phyloP scores from a whole-genome alignment of 2,797 vertebrate genomes.

The Myotis myotis region DNA sequence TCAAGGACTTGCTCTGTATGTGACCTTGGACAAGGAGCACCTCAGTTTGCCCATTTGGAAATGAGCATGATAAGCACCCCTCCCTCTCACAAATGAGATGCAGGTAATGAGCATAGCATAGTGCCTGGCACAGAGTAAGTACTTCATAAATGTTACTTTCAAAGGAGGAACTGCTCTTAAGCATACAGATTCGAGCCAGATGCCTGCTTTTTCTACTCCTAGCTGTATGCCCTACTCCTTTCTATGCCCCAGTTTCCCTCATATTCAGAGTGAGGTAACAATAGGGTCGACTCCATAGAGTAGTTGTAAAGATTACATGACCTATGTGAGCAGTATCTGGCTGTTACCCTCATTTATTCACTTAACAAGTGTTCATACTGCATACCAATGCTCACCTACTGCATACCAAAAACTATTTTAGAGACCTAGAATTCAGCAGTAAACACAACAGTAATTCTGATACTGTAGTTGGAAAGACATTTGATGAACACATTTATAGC shows the following conservation, averaged over 20 bases:
- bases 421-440: neutral
- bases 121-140: neutral
- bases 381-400: neutral
- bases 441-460: neutral
- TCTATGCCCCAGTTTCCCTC: neutral
- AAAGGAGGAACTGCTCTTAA: neutral
- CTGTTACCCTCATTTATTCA: neutral
- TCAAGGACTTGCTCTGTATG: neutral
- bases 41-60: neutral
- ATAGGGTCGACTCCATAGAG: neutral
- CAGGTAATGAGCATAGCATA: fast-evolving
- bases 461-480: neutral
- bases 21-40: neutral
- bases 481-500: neutral
- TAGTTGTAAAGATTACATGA: neutral
- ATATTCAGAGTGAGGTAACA: neutral
- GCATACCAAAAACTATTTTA: neutral
- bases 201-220: neutral
- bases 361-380: neutral
- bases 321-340: neutral
- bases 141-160: neutral
- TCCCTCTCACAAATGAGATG: neutral
- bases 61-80: neutral
- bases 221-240: neutral
- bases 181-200: neutral